Conservation (phyloP, 2,888 invertebrate genomes). For the Allolobophora icterica region DNA sequence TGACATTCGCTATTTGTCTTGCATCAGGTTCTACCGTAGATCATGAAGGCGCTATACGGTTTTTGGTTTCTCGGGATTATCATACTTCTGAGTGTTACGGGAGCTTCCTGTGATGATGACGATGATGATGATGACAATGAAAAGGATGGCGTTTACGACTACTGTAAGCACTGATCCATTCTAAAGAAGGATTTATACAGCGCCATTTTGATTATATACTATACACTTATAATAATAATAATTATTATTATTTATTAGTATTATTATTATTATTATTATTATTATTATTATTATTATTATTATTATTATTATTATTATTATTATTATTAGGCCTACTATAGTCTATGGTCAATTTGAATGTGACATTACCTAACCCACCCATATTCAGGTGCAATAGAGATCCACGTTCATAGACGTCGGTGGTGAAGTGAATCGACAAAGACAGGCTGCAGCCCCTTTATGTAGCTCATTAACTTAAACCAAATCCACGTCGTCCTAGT, state of each 20-base stretch:
- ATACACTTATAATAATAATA: too few species aligned
- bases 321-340: too few species aligned
- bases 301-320: too few species aligned
- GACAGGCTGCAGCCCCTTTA: neutral
- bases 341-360: neutral
- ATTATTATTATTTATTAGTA: too few species aligned
- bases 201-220: neutral
- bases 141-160: slow-evolving; percentile 6
- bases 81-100: slow-evolving; percentile 8
- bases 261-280: too few species aligned
- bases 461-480: neutral
- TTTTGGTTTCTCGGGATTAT: neutral
- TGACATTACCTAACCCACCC: neutral
- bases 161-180: neutral
- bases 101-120: neutral
- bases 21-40: neutral
- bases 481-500: neutral
- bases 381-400: neutral
- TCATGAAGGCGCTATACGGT: neutral
- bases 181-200: neutral
- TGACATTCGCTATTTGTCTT: neutral
- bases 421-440: neutral
- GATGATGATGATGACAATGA: neutral
- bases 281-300: too few species aligned
- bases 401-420: neutral